These are phyloP conservation scores for Fragum sueziense DNA, from an alignment of 2,888 invertebrate genomes.

Conservation along the genomic window DNA sequence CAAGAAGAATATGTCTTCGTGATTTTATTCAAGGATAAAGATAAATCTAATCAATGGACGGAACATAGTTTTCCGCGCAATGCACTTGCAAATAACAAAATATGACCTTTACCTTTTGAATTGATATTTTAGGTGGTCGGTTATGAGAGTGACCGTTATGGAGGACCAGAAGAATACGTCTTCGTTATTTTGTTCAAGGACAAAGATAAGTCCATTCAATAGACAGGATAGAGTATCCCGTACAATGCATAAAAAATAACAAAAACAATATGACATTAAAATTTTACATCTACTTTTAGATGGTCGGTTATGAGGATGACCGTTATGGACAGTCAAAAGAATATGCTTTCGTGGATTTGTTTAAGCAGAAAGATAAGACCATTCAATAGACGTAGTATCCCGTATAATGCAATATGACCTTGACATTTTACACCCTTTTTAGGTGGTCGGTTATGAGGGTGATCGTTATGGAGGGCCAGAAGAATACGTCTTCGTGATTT, in stretches of 20 bases:
- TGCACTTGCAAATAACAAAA: too few relatives aligned
- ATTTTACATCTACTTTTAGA: too few relatives aligned
- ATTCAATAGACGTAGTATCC: slow-evolving; percentile 37
- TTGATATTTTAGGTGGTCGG: slow-evolving; percentile 33
- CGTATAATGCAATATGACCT: too few relatives aligned
- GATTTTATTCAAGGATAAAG: too few relatives aligned
- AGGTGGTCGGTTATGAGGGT: slow-evolving; percentile 51
- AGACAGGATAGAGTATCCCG: too few relatives aligned
- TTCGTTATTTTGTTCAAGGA: slow-evolving; percentile 36
- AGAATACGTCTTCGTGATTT: slow-evolving; percentile 38
- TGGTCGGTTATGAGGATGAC: slow-evolving; percentile 48
- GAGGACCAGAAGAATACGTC: slow-evolving; percentile 38
- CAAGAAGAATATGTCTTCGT: too few relatives aligned
- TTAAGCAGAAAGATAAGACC: slow-evolving; percentile 21
- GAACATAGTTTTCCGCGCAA: too few relatives aligned
- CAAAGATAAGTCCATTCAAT: slow-evolving; percentile 4
- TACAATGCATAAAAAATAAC: too few relatives aligned
- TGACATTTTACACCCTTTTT: too few relatives aligned
- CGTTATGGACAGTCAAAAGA: slow-evolving; percentile 41
- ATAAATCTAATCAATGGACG: too few relatives aligned
- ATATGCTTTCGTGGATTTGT: slow-evolving; percentile 35
- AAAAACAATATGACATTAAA: too few relatives aligned
- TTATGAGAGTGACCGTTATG: slow-evolving; percentile 48
- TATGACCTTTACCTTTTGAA: too few relatives aligned
- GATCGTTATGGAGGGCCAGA: slow-evolving; percentile 43